Base-by-base conservation (phyloP, 30 jellyfish, hydroid and myxozoan species). In the Pseudorhiza aurosa region DNA sequence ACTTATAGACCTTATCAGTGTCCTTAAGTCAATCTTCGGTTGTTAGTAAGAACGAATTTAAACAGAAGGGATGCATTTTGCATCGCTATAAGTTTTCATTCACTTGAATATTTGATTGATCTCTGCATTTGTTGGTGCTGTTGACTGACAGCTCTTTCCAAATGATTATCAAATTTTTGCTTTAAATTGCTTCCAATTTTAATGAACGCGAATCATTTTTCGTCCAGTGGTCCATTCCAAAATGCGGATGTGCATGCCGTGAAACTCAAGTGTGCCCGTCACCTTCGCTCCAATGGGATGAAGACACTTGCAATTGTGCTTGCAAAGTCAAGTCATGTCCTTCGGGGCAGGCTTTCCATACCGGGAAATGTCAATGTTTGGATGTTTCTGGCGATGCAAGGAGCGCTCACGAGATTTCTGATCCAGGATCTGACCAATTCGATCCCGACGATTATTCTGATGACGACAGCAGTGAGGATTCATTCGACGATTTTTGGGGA, bases 181-280 rank as follows among this genome's bases (percentile, higher is more conserved):
- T n/a, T n/a, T n/a, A n/a, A n/a, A n/a, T n/a, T n/a, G n/a, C n/a
- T n/a, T n/a, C n/a, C n/a, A n/a, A n/a, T n/a, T 8, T 17, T 7
- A 22, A 8, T 8, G 29, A 8, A 8, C 8, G 9, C 29, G n/a
- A 47, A 15, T 32, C 27, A 50, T 58, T 17, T 53, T 21, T 10
- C 50, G 42, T 86, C 51, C 31, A 86, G 96, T 86, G 96, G 96
- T 42, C 82, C 36, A 43, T 24, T 1, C 46, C 47, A 21, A 62
- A 24, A 6, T 88, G 97, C 45, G 90, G 37, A 53, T 88, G 97
- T 65, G 35, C 49, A 0, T 88, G 97, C 68, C 51, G 68, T 5
- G 30, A 79, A 63, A 72, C 68, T 18, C 58, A 50, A 29, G 27
- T 29, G 25, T 56, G 72, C 60, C 8, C 21, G 12, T 35, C 67